Percentiles rank a stretch among this genome's conserved stretches.
These are phyloP conservation scores for Ardeotis arabs DNA, from an alignment of 2,113 vertebrate genomes.

Conservation along the genomic window DNA sequence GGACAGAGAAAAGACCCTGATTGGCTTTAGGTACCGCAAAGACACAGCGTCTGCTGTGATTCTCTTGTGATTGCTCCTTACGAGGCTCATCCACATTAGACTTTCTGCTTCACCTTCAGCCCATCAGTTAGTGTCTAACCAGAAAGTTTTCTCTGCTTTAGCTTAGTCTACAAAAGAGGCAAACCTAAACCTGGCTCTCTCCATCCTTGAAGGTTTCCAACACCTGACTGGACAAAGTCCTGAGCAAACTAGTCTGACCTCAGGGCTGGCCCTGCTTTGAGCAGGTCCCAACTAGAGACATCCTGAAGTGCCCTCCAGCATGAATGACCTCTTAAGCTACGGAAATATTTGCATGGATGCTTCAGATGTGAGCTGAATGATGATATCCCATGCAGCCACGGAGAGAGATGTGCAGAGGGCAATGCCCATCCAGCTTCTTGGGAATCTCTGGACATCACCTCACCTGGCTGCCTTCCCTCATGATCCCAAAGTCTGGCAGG, in stretches of 20 bases:
- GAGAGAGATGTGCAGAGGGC: neutral
- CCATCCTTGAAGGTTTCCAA: neutral
- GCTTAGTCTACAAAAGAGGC: neutral
- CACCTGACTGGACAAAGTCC: neutral
- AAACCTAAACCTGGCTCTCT: neutral
- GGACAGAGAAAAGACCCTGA: neutral
- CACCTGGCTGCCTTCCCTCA: neutral
- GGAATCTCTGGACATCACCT: neutral
- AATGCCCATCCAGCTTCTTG: neutral
- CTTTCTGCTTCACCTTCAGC: neutral
- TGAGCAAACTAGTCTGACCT: neutral
- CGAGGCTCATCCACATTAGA: neutral
- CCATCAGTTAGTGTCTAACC: neutral
- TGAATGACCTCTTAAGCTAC: neutral
- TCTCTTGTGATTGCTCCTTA: neutral
- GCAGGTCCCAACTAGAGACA: neutral
- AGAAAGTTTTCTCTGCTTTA: neutral
- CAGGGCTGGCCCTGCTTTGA: neutral
- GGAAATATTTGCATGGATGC: neutral
- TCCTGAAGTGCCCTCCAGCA: neutral
- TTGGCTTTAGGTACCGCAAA: neutral
- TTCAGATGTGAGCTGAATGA: neutral
- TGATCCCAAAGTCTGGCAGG: neutral
- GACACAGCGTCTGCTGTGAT: rapidly evolving
- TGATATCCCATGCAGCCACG: neutral